A percentile compares a stretch with the other conserved stretches of the same genome.
Conservation (phyloP, 2,797 vertebrate species). For the Acropternis orthonyx region DNA sequence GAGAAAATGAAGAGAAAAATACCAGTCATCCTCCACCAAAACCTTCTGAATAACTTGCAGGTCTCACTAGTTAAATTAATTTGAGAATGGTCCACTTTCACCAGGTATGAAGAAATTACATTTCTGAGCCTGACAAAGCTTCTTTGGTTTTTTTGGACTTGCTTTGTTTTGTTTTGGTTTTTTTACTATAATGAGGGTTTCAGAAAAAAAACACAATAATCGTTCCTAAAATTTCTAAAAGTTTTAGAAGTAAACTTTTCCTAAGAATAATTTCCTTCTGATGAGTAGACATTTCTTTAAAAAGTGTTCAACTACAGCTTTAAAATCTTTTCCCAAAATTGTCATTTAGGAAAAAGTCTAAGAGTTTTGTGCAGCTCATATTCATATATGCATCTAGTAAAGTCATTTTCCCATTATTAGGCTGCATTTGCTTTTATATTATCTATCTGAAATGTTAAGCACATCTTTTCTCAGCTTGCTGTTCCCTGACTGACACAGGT, state of each 20-base stretch:
- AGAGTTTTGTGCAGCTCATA: background rate
- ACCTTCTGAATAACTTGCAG: background rate
- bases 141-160: background rate
- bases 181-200: background rate
- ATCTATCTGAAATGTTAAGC: background rate
- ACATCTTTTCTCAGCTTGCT: background rate
- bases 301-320: background rate
- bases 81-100: background rate
- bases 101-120: background rate
- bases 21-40: rapidly evolving
- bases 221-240: background rate
- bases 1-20: background rate
- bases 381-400: background rate
- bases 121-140: background rate
- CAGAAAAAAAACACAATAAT: background rate
- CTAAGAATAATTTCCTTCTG: background rate
- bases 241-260: background rate
- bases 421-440: background rate
- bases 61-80: background rate
- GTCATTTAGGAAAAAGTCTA: background rate
- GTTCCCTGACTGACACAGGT: background rate
- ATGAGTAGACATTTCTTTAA: background rate
- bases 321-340: background rate
- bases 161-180: no score
- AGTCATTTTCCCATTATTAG: background rate